These are phyloP conservation scores for Neomonachus schauinslandi DNA, from an alignment of 2,113 vertebrate genomes.

Conservation along the genomic window DNA sequence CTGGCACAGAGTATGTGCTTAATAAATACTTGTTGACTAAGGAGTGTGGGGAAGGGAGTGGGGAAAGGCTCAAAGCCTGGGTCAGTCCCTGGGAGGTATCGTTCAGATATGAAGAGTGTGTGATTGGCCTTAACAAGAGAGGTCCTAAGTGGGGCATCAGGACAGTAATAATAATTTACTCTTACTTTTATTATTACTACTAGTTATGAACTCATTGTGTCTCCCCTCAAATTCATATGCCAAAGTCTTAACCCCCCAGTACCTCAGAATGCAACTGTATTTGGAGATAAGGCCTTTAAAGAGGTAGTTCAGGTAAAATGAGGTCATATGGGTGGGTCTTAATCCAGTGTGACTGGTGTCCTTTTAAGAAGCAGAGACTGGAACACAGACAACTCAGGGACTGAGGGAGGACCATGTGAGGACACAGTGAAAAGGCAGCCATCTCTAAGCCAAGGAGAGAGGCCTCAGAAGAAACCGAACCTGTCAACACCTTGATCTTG, in stretches of 20 bases:
- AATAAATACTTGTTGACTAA: not conserved
- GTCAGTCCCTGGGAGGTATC: not conserved
- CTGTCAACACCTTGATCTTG: not conserved
- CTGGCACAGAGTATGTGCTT: not conserved
- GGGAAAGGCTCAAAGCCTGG: not conserved
- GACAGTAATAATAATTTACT: not conserved
- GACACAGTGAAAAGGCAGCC: not conserved
- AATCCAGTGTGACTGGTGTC: not conserved
- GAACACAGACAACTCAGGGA: not conserved
- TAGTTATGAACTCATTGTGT: not conserved
- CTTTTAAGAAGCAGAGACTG: not conserved
- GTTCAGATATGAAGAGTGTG: not conserved
- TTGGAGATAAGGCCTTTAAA: not conserved
- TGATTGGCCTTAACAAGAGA: not conserved
- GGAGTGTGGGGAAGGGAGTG: not conserved
- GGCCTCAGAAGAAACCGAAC: not conserved
- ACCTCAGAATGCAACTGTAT: not conserved
- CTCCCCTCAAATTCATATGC: not conserved
- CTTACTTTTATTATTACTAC: not conserved
- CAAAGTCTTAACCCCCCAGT: not conserved
- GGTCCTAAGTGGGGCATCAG: not conserved
- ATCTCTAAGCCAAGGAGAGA: not conserved
- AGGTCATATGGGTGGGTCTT: not conserved
- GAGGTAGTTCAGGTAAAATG: not conserved
- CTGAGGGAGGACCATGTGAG: not conserved